Percentiles rank a stretch among this genome's conserved stretches.
Conservation (phyloP, 2,113 vertebrate genomes). For the Chrysemys picta region DNA sequence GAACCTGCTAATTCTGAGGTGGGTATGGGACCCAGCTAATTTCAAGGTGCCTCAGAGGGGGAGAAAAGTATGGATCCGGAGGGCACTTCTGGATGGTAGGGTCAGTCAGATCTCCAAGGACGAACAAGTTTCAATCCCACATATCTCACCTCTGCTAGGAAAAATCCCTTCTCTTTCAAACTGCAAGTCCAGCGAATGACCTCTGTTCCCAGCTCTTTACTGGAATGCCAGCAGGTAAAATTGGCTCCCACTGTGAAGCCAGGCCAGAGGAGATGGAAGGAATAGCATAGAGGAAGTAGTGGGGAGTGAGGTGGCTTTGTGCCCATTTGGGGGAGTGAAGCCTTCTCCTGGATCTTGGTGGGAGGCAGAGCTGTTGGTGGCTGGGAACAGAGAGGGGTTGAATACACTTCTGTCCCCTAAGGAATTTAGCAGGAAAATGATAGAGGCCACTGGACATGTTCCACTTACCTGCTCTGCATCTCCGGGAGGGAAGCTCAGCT, state of each 20-base stretch:
- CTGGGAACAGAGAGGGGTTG: neutral
- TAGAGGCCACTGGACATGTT: neutral
- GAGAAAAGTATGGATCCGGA: conserved; percentile 31
- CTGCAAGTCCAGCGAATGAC: neutral
- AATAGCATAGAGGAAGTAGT: neutral
- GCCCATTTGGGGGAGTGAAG: neutral
- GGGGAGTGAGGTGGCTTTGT: neutral
- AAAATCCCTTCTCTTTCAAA: neutral
- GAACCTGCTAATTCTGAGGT: neutral
- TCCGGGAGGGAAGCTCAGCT: conserved; percentile 92
- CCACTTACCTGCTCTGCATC: conserved; percentile 90
- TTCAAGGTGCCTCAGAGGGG: conserved; percentile 17
- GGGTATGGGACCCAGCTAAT: conserved; percentile 8
- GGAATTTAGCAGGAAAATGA: neutral
- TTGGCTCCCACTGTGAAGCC: neutral
- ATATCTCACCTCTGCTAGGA: neutral
- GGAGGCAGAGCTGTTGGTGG: neutral
- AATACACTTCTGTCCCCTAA: neutral
- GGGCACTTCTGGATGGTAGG: neutral
- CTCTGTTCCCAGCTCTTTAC: neutral
- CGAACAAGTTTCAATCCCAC: neutral
- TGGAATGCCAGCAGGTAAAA: neutral
- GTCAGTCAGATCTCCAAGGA: neutral
- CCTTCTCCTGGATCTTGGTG: neutral
- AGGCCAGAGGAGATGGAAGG: neutral